Evolutionary conservation across 2,113 vertebrate species (phyloP), one percentile per base, ranked within the genome.

Genomic region (Mixornis gularis): DNA sequence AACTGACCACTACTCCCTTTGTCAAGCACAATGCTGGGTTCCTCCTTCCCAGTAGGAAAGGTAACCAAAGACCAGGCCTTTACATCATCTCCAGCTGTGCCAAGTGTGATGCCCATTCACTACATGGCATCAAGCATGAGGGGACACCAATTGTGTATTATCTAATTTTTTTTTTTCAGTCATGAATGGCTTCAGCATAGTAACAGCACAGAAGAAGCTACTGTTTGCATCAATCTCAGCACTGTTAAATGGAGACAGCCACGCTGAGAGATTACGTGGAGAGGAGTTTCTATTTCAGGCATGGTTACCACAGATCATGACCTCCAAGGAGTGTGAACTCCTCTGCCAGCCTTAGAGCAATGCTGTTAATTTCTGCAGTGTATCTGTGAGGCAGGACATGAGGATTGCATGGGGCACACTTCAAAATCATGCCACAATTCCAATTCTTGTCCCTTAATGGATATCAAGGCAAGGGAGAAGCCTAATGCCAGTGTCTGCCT

Each of bases 331-430:
- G 17, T 9, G 4, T 10, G 40, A 89, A 65, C 46, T 64, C 51
- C 63, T 74, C 38, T 68, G 78, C 52, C 46, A 46, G 21, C 12
- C 60, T 65, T 64, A 76, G 19, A 94, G 52, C 55, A 78, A 55
- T 13, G 40, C 36, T 46, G 22, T 6, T 68, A 29, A 60, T 56
- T 90, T 58, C 74, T 87, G 51, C 55, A 72, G 38, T 0, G 6
- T 72, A 90, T 90, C 92, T 94, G 84, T 90, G 86, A 81, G 9
- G 79, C 70, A 89, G 83, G 48, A 81, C 53, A 51, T 8, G 16
- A 85, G 63, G 68, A 30, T 26, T 76, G n/a, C 0, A 0, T 36
- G 41, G 29, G 66, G 46, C 70, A 56, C 0, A 3, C 70, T 66
- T 87, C 56, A 58, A 81, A 89, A 72, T 49, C 51, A 51, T 17